Percentiles rank a stretch among this genome's conserved stretches.
Conservation (phyloP, 1,140 invertebrate species). For the Caenorhabditis remanei region DNA sequence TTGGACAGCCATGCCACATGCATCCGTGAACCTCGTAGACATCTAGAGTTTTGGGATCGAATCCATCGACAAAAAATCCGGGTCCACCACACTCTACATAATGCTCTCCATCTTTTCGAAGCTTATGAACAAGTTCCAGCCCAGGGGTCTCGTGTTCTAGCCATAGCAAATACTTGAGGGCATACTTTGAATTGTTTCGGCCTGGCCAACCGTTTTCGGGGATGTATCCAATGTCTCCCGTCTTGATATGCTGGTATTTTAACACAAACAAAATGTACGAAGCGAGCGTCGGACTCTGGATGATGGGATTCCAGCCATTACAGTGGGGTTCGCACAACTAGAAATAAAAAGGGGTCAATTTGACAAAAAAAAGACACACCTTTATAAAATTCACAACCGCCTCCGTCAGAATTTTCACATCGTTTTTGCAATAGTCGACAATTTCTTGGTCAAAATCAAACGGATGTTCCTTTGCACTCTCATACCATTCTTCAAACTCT, state of each 20-base stretch:
- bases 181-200: background rate
- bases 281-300: background rate
- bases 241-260: background rate
- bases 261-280: background rate
- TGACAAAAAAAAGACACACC: too few species aligned
- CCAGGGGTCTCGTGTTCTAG: too few species aligned
- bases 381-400: too few species aligned
- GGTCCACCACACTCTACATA: background rate
- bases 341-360: too few species aligned
- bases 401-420: too few species aligned
- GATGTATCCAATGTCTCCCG: background rate
- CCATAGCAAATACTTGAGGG: too few species aligned
- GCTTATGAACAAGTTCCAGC: too few species aligned
- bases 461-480: too few species aligned
- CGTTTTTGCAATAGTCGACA: too few species aligned
- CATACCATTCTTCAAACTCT: too few species aligned
- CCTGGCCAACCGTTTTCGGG: background rate
- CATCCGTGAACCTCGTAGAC: background rate
- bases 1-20: background rate
- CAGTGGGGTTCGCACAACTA: too few species aligned
- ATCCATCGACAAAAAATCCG: background rate
- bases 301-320: background rate
- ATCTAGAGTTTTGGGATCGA: background rate
- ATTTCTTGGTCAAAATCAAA: too few species aligned
- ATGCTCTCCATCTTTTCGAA: background rate